These are phyloP conservation scores for Tolypeutes matacus DNA, from an alignment of 2,797 vertebrate genomes.

Conservation along the genomic window DNA sequence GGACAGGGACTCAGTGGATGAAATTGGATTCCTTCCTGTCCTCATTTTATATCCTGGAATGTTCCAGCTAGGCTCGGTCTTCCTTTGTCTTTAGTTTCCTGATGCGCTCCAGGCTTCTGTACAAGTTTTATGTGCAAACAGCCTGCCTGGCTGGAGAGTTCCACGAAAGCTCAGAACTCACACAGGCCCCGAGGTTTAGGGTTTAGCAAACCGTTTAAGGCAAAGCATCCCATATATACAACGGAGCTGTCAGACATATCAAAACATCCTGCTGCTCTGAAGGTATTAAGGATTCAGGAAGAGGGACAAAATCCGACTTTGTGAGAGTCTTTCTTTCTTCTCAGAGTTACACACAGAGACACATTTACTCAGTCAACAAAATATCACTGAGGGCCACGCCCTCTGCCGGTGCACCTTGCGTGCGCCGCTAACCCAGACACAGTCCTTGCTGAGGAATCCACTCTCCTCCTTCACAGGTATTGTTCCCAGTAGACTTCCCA, in stretches of 20 bases:
- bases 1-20: not conserved
- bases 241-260: not conserved
- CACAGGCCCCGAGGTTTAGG: not conserved
- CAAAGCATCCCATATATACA: not conserved
- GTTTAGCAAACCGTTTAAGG: not conserved
- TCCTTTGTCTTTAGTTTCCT: not conserved
- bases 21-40: not conserved
- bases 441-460: not conserved
- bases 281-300: not conserved
- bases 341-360: not conserved
- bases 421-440: not conserved
- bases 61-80: not conserved
- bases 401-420: fast-evolving
- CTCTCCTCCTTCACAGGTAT: not conserved
- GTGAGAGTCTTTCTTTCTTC: not conserved
- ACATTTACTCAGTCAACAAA: not conserved
- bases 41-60: not conserved
- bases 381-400: no score
- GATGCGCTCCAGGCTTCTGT: not conserved
- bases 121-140: not conserved
- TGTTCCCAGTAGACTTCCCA: not conserved
- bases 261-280: not conserved
- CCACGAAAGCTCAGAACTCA: not conserved
- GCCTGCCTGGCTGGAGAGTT: not conserved
- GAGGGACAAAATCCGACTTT: not conserved